Evolutionary conservation across 2,113 vertebrate genomes (phyloP), one percentile per base, ranked within the genome.

Genomic region (Donacobius atricapilla): DNA sequence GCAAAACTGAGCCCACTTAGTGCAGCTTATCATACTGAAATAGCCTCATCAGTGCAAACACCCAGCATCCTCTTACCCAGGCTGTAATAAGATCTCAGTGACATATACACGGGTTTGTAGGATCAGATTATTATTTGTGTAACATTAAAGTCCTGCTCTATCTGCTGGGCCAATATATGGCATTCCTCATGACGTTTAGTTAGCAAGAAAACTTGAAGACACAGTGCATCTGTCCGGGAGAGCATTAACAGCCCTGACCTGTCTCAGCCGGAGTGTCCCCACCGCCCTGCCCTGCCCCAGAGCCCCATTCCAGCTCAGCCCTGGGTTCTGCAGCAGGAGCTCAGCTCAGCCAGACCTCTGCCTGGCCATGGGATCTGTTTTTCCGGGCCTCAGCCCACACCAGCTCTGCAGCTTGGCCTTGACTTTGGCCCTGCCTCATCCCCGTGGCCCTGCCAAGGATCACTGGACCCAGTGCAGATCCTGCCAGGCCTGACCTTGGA

Each of bases 1-100:
- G 84, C 85, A 95, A 91, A 95, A 72, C 65, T 76, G 89, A 95
- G 81, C 89, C 81, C 84, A 87, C 89, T 96, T 93, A 95, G 53
- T 83, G 81, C 73, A 91, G 93, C 92, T 94, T 94, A 89, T 84
- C 73, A 70, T 72, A 72, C 69, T 80, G 87, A 96, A 91, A 91
- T 78, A 96, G 93, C 94, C 50, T 95, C 73, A 87, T 85, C 65
- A 91, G 91, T 87, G 87, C 87, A 91, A 93, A 72, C 73, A 92
- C 51, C 86, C 91, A 79, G 94, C 86, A 92, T 94, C 89, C 77
- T 94, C 90, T 92, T 94, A 94, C 53, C 75, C 78, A 44, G 73
- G 48, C 81, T 93, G 73, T 94, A 84, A 82, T 84, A 91, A 87
- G 65, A 87, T 75, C 93, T 84, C 94, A 91, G 2, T 91, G 83